phyloP scores from a whole-genome alignment of 2,113 vertebrate species.

The Thalassoma bifasciatum region DNA sequence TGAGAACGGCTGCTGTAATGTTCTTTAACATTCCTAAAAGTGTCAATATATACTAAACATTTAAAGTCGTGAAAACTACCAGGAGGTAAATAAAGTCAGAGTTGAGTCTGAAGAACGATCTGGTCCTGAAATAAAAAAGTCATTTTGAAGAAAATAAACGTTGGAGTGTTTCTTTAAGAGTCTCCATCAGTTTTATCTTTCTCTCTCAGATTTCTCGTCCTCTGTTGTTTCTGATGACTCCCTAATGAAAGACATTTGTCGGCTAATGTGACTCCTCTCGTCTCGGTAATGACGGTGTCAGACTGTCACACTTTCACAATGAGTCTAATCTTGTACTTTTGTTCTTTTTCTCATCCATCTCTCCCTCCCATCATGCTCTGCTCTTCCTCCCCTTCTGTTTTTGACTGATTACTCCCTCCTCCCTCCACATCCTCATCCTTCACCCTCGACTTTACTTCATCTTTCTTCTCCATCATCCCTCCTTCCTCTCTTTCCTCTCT shows the following conservation, averaged over 20 bases:
- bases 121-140: too few relatives aligned
- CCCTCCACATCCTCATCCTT: conserved; percentile 1
- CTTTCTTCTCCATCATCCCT: background rate
- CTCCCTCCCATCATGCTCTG: background rate
- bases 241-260: conserved; percentile 41
- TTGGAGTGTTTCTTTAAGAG: background rate
- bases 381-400: conserved; percentile 24
- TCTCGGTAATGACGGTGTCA: conserved; percentile 6
- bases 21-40: too few relatives aligned
- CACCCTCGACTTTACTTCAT: conserved; percentile 6
- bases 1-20: too few relatives aligned
- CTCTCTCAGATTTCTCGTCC: background rate
- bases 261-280: conserved; percentile 14
- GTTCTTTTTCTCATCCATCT: conserved; percentile 21
- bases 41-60: too few relatives aligned
- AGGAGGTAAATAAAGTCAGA: too few relatives aligned
- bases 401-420: background rate
- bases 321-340: conserved; percentile 50
- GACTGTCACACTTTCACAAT: conserved; percentile 27
- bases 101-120: too few relatives aligned
- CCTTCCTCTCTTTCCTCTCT: background rate
- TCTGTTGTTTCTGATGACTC: conserved; percentile 4
- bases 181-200: background rate
- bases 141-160: too few relatives aligned
- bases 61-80: too few relatives aligned